A percentile compares a stretch with the other conserved stretches of the same genome.
These are phyloP conservation scores for Hippasteria phrygiana DNA, from an alignment of 53 echinoderm and acorn worm genomes.

Conservation along the genomic window DNA sequence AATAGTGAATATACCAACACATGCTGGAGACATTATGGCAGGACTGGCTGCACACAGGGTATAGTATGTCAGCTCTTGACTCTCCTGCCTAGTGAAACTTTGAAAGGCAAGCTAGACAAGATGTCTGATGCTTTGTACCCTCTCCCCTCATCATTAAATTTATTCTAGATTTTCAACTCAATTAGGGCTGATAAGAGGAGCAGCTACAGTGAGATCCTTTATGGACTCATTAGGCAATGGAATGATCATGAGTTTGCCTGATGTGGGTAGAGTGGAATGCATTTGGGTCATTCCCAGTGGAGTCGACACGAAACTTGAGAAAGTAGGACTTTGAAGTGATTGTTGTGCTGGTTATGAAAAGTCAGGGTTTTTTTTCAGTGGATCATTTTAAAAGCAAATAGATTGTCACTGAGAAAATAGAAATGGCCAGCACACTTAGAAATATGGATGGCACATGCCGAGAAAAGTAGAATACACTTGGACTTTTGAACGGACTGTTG, in stretches of 20 bases:
- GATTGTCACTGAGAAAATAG: too few species aligned
- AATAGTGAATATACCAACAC: neutral
- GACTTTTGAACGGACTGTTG: too few species aligned
- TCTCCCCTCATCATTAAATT: neutral
- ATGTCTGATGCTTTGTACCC: slow-evolving; percentile 18
- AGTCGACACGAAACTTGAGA: neutral
- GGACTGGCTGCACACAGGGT: neutral
- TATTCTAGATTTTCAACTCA: neutral
- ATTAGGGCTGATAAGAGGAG: neutral
- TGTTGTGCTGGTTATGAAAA: slow-evolving; percentile 17
- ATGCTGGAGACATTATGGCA: neutral
- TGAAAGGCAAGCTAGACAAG: slow-evolving; percentile 3
- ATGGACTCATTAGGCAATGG: slow-evolving; percentile 16
- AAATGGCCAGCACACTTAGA: too few species aligned
- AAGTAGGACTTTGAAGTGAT: neutral
- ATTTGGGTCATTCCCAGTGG: neutral
- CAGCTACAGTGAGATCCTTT: slow-evolving; percentile 9
- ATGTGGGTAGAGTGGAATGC: neutral
- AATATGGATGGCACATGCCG: too few species aligned
- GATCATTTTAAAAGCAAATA: too few species aligned
- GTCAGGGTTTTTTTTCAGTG: too few species aligned
- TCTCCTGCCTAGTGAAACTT: neutral
- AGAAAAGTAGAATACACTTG: too few species aligned
- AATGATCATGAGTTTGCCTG: neutral
- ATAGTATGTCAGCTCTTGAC: slow-evolving; percentile 8